Percentiles rank a stretch among this genome's conserved stretches.
These are phyloP conservation scores for Drosophila prostipennis DNA, from an alignment of 2,888 invertebrate species.

Conservation along the genomic window DNA sequence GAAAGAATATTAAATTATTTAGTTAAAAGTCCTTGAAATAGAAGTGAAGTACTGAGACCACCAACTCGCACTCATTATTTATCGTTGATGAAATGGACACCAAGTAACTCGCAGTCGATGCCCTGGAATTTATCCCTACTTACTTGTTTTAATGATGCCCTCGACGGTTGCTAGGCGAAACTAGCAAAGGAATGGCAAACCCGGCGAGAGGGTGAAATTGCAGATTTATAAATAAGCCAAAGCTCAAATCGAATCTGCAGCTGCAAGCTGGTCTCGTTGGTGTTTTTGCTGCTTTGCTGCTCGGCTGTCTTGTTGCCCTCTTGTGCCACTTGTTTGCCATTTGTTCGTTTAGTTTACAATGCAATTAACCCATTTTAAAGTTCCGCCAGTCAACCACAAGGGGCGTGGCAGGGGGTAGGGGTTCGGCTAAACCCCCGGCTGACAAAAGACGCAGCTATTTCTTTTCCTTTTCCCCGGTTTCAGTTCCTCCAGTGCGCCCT, in stretches of 20 bases:
- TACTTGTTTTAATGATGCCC: slow-evolving; percentile 57
- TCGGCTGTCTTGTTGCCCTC: slow-evolving; percentile 38
- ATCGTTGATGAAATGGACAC: background rate
- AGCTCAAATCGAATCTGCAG: slow-evolving; percentile 50
- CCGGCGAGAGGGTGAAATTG: slow-evolving; percentile 7
- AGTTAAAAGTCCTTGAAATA: background rate
- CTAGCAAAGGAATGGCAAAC: background rate
- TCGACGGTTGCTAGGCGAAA: slow-evolving; percentile 31
- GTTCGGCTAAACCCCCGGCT: slow-evolving; percentile 33
- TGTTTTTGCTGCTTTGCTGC: slow-evolving; percentile 14
- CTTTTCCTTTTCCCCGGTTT: slow-evolving; percentile 42
- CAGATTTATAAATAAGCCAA: slow-evolving; percentile 32
- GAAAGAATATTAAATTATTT: too few relatives aligned
- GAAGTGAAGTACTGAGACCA: background rate
- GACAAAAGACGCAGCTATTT: slow-evolving; percentile 68
- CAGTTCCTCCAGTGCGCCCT: slow-evolving; percentile 22
- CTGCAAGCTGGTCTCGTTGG: slow-evolving; percentile 18
- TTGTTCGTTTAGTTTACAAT: slow-evolving; percentile 77
- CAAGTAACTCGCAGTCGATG: slow-evolving; percentile 5
- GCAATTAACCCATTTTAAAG: slow-evolving; percentile 79
- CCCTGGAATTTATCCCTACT: background rate
- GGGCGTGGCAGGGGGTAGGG: slow-evolving; percentile 5
- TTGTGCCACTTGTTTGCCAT: slow-evolving; percentile 71
- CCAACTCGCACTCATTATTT: background rate
- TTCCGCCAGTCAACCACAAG: slow-evolving; percentile 67